Percentiles rank a stretch among this genome's conserved stretches.
phyloP scores from a whole-genome alignment of 2,888 invertebrate genomes.

The Schrankia costaestrigalis region DNA sequence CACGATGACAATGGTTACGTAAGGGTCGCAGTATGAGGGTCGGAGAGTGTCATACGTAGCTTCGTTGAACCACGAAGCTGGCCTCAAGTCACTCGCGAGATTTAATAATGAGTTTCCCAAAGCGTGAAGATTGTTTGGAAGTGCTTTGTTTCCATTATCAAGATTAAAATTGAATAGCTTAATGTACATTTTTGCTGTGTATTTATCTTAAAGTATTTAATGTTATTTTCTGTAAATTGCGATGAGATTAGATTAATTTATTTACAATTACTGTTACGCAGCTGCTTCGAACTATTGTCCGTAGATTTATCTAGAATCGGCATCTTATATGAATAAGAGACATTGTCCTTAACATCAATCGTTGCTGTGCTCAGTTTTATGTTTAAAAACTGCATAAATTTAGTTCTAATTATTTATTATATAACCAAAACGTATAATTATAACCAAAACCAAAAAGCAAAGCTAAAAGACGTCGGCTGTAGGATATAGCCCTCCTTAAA shows the following conservation, averaged over 20 bases:
- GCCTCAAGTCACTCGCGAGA: conserved; percentile 36
- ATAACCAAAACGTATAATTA: too few species aligned
- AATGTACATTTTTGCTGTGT: conserved; percentile 42
- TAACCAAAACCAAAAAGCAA: too few species aligned
- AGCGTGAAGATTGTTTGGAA: conserved; percentile 42
- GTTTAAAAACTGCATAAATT: too few species aligned
- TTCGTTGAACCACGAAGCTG: conserved; percentile 27
- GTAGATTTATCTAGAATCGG: conserved; percentile 14
- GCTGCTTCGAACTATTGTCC: conserved; percentile 27
- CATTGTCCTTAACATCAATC: conserved; percentile 27
- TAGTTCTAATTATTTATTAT: too few species aligned
- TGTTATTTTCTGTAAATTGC: conserved; percentile 31
- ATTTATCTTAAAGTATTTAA: conserved; percentile 30
- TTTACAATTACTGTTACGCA: conserved; percentile 32
- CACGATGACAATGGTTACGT: conserved; percentile 40
- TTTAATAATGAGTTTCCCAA: conserved; percentile 48
- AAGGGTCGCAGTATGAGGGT: conserved; percentile 13
- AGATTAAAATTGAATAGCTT: conserved; percentile 47
- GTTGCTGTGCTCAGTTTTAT: too few species aligned
- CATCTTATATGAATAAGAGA: conserved; percentile 28
- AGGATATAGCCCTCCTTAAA: too few species aligned
- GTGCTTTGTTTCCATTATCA: conserved; percentile 49
- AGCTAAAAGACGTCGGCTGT: too few species aligned
- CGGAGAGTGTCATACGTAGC: not conserved
- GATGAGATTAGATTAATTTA: conserved; percentile 33